Base-by-base conservation (phyloP, 2,113 vertebrate genomes). In the Bathybates hornii region DNA sequence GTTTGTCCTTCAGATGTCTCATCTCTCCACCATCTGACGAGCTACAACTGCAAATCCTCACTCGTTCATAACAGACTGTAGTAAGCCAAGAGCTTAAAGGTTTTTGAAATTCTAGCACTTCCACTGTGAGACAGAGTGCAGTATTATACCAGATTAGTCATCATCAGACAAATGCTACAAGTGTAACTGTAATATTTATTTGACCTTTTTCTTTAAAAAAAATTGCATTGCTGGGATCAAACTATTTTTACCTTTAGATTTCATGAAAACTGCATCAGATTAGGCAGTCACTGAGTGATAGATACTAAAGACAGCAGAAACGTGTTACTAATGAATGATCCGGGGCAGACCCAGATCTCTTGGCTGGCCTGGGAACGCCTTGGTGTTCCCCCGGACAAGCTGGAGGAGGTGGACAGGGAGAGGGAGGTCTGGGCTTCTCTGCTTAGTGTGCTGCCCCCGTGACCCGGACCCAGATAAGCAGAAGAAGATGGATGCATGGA, bases 1-100 rank as follows among this genome's bases (percentile, higher is more conserved):
- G 3, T 32, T 50, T n/a, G 87, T 86, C 89, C 84, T 85, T 66
- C 57, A 21, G 19, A 38, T 45, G 87, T 88, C 86, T 93, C 81
- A 36, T 73, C 48, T n/a, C 50, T 12, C 24, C 73, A 13, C 17
- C 50, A 78, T 76, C 83, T 13, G 83, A 78, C 41, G 0, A 56
- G 82, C 38, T 48, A 21, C 41, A 17, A 36, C 56, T 19, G 45
- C 45, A 85, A 78, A 85, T 43, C 29, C 83, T 85, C 41, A 9
- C 38, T 9, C 13, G 9, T 45, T 78, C 48, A 38, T 54, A 68
- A 2, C 52, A 45, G 52, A 78, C 73, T 78, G 10, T 32, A 78
- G 45, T 13, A 52, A 45, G 53, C 52, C 2, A 24, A 7, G 36
- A 76, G 36, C 16, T 59, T 81, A 57, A 53, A 43, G 79, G 36